Conservation (phyloP, 2,888 invertebrate species). For the Brachyopa scutellaris region DNA sequence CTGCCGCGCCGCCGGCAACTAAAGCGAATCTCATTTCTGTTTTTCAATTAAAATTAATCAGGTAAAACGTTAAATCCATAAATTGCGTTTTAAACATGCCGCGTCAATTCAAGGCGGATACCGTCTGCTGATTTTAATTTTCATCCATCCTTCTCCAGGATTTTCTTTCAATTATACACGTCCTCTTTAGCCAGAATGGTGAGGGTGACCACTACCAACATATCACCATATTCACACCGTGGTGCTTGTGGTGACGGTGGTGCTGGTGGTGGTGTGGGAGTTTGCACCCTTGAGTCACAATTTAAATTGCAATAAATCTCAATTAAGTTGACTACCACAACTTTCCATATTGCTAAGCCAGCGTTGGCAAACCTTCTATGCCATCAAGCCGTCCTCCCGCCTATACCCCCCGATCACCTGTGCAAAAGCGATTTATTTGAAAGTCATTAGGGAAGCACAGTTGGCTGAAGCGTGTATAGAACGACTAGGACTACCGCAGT, state of each 20-base stretch:
- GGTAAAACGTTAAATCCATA: conserved; percentile 56
- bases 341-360: conserved; percentile 47
- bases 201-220: background rate
- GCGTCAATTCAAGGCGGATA: conserved; percentile 23
- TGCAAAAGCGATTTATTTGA: conserved; percentile 66
- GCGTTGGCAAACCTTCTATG: conserved; percentile 14
- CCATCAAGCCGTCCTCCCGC: background rate
- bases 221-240: no score
- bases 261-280: conserved; percentile 21
- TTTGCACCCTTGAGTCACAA: conserved; percentile 62
- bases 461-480: conserved; percentile 12
- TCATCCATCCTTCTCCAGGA: conserved; percentile 16
- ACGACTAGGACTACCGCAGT: conserved; percentile 23
- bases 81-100: conserved; percentile 42
- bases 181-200: conserved; percentile 3
- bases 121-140: conserved; percentile 51
- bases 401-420: conserved; percentile 9
- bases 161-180: conserved; percentile 66
- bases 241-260: no score
- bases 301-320: conserved; percentile 72
- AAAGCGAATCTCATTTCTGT: background rate
- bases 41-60: conserved; percentile 63
- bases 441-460: conserved; percentile 67
- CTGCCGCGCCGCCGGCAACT: no score
- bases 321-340: conserved; percentile 67